These are phyloP conservation scores for Montifringilla adamsi DNA, from an alignment of 2,113 vertebrate species.

Conservation along the genomic window DNA sequence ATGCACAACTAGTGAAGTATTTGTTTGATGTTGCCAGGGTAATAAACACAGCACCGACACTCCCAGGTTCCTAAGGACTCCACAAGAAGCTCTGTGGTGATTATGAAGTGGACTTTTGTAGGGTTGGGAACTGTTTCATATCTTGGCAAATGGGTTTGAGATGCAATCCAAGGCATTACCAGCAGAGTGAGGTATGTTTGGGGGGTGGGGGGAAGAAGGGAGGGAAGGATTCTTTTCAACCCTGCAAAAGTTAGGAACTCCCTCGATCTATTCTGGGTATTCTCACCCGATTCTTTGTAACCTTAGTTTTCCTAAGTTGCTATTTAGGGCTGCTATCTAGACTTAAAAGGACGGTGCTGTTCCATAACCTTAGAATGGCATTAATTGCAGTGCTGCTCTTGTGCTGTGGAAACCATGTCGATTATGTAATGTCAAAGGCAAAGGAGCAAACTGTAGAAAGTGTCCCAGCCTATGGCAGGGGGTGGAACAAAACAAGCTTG, in stretches of 20 bases:
- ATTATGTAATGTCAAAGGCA: background rate
- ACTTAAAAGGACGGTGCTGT: background rate
- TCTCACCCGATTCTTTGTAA: background rate
- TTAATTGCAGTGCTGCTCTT: background rate
- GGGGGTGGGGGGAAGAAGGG: background rate
- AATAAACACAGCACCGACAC: fast-evolving
- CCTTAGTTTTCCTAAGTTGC: background rate
- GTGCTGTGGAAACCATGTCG: fast-evolving
- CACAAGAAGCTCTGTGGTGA: background rate
- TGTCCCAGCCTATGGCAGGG: background rate
- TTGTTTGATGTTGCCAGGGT: background rate
- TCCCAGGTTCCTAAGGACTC: background rate
- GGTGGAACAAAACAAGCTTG: background rate
- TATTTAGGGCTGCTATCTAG: background rate
- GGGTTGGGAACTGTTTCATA: background rate
- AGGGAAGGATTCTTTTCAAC: background rate
- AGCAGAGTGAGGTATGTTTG: background rate
- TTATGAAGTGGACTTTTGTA: background rate
- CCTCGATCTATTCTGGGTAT: background rate
- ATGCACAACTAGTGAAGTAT: background rate
- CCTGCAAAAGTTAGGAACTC: background rate
- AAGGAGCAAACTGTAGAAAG: background rate
- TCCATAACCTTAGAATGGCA: background rate
- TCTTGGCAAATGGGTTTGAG: background rate
- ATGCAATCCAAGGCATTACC: background rate